phyloP scores from a whole-genome alignment of 2,113 vertebrate genomes.

The Axis porcinus region DNA sequence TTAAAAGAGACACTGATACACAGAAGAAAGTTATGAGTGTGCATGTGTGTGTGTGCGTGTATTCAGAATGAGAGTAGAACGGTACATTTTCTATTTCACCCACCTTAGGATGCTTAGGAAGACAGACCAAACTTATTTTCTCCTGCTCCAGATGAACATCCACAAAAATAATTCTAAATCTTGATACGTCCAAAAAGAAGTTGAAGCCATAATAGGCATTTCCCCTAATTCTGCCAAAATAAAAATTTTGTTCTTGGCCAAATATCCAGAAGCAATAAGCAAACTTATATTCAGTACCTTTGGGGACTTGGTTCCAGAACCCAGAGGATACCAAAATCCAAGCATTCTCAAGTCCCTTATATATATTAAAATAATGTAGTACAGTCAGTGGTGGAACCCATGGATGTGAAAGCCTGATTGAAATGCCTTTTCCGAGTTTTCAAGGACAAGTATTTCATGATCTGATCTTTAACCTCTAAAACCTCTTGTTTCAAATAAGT shows the following conservation, averaged over 20 bases:
- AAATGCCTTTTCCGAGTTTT: background rate
- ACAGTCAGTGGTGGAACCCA: background rate
- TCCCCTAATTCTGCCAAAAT: background rate
- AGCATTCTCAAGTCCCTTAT: background rate
- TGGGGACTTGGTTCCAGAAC: background rate
- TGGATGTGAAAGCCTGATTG: background rate
- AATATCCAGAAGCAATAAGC: background rate
- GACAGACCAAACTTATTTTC: background rate
- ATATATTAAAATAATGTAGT: background rate
- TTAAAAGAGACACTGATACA: background rate
- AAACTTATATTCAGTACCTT: background rate
- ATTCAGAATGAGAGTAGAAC: background rate
- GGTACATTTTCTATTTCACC: background rate
- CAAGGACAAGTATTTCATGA: background rate
- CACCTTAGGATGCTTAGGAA: background rate
- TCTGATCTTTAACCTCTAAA: background rate
- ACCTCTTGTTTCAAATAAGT: background rate
- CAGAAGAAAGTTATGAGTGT: background rate
- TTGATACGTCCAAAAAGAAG: background rate
- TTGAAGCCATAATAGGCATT: background rate
- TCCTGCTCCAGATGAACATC: background rate
- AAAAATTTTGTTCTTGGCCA: background rate
- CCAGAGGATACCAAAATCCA: background rate
- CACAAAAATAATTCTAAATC: slow-evolving; percentile 1
- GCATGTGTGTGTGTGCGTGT: background rate